Conservation (phyloP, 2,797 vertebrate species). For the Leptoclinus maculatus region DNA sequence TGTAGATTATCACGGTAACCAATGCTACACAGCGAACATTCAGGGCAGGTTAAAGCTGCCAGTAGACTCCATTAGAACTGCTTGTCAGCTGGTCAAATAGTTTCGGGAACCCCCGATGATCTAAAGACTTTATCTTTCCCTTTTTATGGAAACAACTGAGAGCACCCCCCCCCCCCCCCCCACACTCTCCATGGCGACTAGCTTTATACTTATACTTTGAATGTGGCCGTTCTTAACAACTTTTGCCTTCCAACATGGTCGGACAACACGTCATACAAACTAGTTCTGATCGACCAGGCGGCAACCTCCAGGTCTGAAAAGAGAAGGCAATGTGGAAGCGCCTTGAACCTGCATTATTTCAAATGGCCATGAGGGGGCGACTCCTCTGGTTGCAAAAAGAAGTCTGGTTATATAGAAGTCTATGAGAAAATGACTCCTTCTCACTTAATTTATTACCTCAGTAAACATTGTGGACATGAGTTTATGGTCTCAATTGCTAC, state of each 20-base stretch:
- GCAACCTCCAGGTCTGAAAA: background rate
- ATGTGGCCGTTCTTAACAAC: no score
- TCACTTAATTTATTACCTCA: background rate
- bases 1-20: background rate
- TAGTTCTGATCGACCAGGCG: background rate
- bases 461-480: background rate
- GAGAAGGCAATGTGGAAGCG: no score
- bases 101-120: no score
- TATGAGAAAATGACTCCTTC: background rate
- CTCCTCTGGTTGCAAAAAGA: background rate
- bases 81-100: no score
- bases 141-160: no score
- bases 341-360: background rate
- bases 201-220: no score
- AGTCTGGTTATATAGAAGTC: background rate
- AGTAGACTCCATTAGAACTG: no score
- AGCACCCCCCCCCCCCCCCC: no score
- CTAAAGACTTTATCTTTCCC: no score
- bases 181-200: no score
- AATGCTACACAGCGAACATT: background rate
- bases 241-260: no score
- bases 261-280: background rate
- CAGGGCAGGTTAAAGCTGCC: no score
- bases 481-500: background rate
- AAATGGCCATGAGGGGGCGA: background rate